Conservation (phyloP, 2,888 invertebrate species). For the Neria commutata region DNA sequence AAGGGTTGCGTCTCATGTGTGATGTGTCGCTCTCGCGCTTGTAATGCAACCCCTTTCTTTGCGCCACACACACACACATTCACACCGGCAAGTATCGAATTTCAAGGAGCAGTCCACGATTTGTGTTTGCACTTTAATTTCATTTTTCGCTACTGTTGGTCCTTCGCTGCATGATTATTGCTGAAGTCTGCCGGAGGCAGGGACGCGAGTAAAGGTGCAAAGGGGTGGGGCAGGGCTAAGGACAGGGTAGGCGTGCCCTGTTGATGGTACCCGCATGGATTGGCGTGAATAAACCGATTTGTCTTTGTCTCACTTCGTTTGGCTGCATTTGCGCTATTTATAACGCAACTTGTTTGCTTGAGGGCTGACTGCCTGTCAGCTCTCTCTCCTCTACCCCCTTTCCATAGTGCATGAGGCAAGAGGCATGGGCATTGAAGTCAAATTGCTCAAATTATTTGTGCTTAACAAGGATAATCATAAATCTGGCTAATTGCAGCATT, state of each 20-base stretch:
- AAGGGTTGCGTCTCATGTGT: not conserved
- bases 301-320: slow-evolving; percentile 50
- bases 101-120: no score
- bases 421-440: slow-evolving; percentile 38
- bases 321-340: slow-evolving; percentile 22
- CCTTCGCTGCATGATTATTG: slow-evolving; percentile 24
- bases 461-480: slow-evolving; percentile 60
- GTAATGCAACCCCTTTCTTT: slow-evolving; percentile 13
- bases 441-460: slow-evolving; percentile 57
- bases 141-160: slow-evolving; percentile 44
- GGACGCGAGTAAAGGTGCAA: no score
- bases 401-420: no score
- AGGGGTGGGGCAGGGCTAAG: no score
- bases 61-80: slow-evolving; percentile 16
- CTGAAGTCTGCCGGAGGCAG: slow-evolving; percentile 3
- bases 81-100: slow-evolving; percentile 44
- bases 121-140: slow-evolving; percentile 56
- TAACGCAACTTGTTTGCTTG: not conserved
- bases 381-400: no score
- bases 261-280: slow-evolving; percentile 24
- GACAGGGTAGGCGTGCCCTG: no score
- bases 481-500: slow-evolving; percentile 59
- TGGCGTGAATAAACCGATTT: slow-evolving; percentile 54
- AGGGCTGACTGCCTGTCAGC: not conserved
- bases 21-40: slow-evolving; percentile 2